Evolutionary conservation across 2,113 vertebrate species (phyloP), one percentile per base, ranked within the genome.

Genomic region (Martes martes): DNA sequence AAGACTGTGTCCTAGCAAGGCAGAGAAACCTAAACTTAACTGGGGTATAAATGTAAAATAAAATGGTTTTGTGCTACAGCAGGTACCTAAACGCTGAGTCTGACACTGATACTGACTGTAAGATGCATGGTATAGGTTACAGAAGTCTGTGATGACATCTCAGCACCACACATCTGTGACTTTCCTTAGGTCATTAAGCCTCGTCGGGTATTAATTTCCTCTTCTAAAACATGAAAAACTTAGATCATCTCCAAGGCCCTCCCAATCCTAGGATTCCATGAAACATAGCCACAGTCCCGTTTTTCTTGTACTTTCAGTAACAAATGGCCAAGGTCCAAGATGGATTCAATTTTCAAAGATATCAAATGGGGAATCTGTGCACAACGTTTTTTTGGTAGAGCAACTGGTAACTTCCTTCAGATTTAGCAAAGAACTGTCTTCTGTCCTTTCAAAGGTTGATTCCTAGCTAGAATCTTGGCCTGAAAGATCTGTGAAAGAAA

Each of bases 401-500:
- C 15, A 94, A 93, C 24, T 57, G 8, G 18, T 95, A 71, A 86
- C 7, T 85, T 69, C 50, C 23, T 95, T 81, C 89, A 94, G 10
- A 50, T 81, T 26, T 61, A 88, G 47, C 28, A 83, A 18, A 67
- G 26, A 87, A 55, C 2, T 71, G 11, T 65, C 82, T 65, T 91
- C 69, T 26, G 24, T 78, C 71, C 94, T 94, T 96, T 89, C 42
- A 91, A 94, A 95, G 31, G 24, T 85, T 84, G 42, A 88, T 95
- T 92, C 90, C 91, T 50, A 91, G 5, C 33, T 87, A 81, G 65
- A 80, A 93, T 61, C 39, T 42, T 96, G 83, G 95, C 71, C 79
- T 93, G 83, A 91, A 97, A 97, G 97, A 90, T 89, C 97, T 97
- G 74, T 98, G 95, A 98, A 97, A 98, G 86, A 98, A 26, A 96